Percentiles rank a stretch among this genome's conserved stretches.
Conservation (phyloP, 2,888 invertebrate species). For the Oxycera nigricornis region DNA sequence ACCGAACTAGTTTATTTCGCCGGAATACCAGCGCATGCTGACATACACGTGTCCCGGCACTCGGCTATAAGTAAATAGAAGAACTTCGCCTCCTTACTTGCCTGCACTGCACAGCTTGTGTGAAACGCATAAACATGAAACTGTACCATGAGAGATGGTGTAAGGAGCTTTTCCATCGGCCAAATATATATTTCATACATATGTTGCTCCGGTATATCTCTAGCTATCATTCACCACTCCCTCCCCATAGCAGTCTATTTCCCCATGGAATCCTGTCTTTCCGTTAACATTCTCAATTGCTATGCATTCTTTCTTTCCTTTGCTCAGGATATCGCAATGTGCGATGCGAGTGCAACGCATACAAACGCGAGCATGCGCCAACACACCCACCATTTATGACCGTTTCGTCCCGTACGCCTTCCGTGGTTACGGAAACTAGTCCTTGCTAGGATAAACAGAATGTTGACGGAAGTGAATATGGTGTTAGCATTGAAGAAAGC, state of each 20-base stretch:
- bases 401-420: background rate
- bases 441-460: background rate
- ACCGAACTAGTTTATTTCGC: constrained; percentile 19
- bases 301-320: background rate
- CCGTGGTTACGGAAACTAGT: constrained; percentile 4
- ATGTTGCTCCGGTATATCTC: background rate
- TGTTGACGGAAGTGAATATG: constrained; percentile 36
- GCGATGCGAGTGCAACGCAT: constrained; percentile 15
- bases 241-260: background rate
- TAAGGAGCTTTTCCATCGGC: background rate
- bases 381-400: constrained; percentile 34
- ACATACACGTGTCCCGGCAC: constrained; percentile 41
- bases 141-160: background rate
- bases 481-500: constrained; percentile 29
- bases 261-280: background rate
- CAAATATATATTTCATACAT: background rate
- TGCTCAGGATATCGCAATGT: constrained; percentile 4
- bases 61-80: background rate
- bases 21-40: constrained; percentile 41
- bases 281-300: background rate
- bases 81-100: background rate
- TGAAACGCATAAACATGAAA: constrained; percentile 34
- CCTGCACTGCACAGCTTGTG: background rate
- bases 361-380: constrained; percentile 30
- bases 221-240: constrained; percentile 17